Evolutionary conservation across 2,797 vertebrate genomes (phyloP).

Genomic region (Mallotus villosus): DNA sequence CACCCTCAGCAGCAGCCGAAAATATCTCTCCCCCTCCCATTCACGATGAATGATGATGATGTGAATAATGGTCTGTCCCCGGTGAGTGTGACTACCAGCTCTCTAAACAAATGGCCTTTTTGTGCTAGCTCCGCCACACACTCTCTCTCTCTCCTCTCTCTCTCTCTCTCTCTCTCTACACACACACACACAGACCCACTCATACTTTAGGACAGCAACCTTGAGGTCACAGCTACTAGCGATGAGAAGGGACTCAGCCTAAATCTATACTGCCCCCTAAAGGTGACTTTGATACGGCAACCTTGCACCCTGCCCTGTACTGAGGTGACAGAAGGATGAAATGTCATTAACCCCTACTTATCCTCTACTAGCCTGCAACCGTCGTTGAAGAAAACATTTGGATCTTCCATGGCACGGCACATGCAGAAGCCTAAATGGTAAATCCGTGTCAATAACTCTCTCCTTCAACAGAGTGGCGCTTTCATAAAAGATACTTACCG

Average conservation of each 20-base stretch:
- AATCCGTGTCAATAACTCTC: no score
- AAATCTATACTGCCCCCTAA: conserved; percentile 42
- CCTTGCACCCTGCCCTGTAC: neutral
- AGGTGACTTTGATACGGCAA: conserved; percentile 21
- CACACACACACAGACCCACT: neutral
- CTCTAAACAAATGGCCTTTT: conserved; percentile 10
- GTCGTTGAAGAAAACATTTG: no score
- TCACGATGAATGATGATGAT: neutral
- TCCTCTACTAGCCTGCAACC: no score
- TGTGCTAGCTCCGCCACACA: neutral
- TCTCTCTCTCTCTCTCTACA: neutral
- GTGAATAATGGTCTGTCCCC: neutral
- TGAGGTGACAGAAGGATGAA: no score
- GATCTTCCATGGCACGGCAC: no score
- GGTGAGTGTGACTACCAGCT: neutral
- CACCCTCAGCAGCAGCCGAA: neutral
- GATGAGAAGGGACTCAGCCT: conserved; percentile 4
- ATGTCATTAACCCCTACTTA: no score
- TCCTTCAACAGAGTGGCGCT: no score
- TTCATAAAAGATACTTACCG: no score
- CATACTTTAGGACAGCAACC: neutral
- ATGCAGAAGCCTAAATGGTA: no score
- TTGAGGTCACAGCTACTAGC: neutral
- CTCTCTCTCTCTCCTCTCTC: neutral
- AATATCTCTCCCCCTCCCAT: neutral